A percentile compares a stretch with the other conserved stretches of the same genome.
These are phyloP conservation scores for Ctenomys sociabilis DNA, from an alignment of 2,113 vertebrate species.

Conservation along the genomic window DNA sequence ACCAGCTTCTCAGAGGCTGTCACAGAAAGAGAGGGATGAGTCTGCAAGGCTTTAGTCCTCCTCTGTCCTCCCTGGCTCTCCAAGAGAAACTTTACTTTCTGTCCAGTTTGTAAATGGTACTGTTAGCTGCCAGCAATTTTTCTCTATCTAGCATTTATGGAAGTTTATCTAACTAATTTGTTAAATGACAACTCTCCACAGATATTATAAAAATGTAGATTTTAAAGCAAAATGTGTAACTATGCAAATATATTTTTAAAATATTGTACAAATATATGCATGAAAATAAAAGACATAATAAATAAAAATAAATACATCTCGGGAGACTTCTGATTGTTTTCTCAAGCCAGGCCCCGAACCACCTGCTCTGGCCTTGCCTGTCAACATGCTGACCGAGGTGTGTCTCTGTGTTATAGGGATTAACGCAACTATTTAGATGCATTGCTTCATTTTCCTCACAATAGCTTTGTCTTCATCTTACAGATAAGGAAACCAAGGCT, in stretches of 20 bases:
- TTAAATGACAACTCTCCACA: neutral
- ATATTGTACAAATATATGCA: neutral
- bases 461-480: neutral
- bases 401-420: neutral
- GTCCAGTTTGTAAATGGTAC: neutral
- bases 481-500: neutral
- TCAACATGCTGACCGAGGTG: neutral
- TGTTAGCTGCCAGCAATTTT: neutral
- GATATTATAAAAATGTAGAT: neutral
- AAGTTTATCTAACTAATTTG: conserved; percentile 19
- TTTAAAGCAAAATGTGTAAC: neutral
- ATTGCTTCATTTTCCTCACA: neutral
- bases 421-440: neutral
- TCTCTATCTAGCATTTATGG: neutral
- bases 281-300: neutral
- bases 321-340: neutral
- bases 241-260: neutral
- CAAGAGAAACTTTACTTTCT: neutral
- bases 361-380: neutral
- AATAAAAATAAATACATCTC: neutral
- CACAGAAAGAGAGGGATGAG: neutral
- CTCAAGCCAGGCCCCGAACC: neutral
- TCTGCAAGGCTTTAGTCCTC: neutral
- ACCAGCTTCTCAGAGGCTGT: neutral
- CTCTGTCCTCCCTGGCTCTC: neutral